Evolutionary conservation across 1,140 invertebrate species (phyloP).

Genomic region (Atta cephalotes): DNA sequence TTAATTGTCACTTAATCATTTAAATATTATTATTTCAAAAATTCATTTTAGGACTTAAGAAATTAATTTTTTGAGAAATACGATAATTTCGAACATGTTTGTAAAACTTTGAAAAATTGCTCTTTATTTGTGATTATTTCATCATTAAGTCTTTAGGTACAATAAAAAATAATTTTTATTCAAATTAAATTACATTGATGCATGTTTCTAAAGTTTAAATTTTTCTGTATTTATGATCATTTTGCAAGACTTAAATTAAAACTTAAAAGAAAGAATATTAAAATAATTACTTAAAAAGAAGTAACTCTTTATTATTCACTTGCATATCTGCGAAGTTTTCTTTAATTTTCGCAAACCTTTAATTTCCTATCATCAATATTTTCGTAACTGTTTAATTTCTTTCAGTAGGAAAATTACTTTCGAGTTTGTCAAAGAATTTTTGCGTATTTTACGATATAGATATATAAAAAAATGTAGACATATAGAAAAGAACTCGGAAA

Average conservation of each 20-base stretch:
- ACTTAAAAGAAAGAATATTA: not conserved
- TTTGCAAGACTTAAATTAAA: conserved; percentile 3
- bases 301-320: not conserved
- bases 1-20: not conserved
- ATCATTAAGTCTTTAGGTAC: not conserved
- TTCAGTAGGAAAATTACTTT: not conserved
- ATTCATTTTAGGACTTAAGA: not conserved
- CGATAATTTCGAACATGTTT: not conserved
- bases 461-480: not conserved
- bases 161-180: not conserved
- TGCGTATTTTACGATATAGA: not conserved
- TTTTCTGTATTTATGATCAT: not conserved
- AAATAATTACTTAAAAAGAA: not conserved
- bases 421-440: not conserved
- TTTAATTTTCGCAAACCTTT: not conserved
- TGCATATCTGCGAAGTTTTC: not conserved
- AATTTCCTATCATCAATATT: conserved; percentile 40
- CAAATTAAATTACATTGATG: not conserved
- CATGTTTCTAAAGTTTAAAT: not conserved
- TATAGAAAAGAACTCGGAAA: not conserved
- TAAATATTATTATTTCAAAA: not conserved
- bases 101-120: not conserved
- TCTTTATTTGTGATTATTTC: not conserved
- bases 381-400: conserved; percentile 39
- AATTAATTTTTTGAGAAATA: not conserved